Evolutionary conservation across 1,140 invertebrate species (phyloP).

Genomic region (Tachypleus tridentatus): DNA sequence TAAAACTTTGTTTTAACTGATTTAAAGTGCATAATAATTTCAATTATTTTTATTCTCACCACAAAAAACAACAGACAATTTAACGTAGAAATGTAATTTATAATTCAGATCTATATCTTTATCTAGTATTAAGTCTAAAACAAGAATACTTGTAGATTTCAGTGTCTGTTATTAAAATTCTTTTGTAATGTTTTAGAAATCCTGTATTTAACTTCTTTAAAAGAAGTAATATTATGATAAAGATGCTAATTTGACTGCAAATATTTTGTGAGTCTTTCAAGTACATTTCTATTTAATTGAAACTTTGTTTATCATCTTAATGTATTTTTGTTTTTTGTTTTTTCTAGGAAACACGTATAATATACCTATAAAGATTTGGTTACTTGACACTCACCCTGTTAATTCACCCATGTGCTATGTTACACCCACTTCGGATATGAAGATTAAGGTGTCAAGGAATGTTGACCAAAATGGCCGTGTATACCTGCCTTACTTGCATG

Average conservation of each 20-base stretch:
- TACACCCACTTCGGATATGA: constrained; percentile 88
- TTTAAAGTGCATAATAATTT: no score
- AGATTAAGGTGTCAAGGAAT: constrained; percentile 83
- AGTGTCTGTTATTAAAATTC: neutral
- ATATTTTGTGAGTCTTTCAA: constrained; percentile 1
- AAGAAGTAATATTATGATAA: neutral
- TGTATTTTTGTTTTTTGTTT: constrained; percentile 16
- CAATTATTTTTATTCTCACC: no score
- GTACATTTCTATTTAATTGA: neutral
- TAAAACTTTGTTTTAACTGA: no score
- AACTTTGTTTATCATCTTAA: constrained; percentile 2
- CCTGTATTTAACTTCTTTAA: constrained; percentile 1
- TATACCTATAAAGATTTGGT: constrained; percentile 92
- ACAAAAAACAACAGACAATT: no score
- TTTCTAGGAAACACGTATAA: constrained; percentile 67
- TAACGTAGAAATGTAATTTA: no score
- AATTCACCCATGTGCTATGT: constrained; percentile 98
- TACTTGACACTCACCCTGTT: constrained; percentile 93
- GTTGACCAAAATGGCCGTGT: constrained; percentile 94
- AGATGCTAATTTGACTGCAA: no score
- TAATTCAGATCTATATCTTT: no score
- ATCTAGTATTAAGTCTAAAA: constrained; percentile 4
- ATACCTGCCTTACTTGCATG: constrained; percentile 90
- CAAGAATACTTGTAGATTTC: no score
- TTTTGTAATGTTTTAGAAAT: neutral